Conservation (phyloP, 1,140 invertebrate genomes). For the Drosophila sulfurigaster region DNA sequence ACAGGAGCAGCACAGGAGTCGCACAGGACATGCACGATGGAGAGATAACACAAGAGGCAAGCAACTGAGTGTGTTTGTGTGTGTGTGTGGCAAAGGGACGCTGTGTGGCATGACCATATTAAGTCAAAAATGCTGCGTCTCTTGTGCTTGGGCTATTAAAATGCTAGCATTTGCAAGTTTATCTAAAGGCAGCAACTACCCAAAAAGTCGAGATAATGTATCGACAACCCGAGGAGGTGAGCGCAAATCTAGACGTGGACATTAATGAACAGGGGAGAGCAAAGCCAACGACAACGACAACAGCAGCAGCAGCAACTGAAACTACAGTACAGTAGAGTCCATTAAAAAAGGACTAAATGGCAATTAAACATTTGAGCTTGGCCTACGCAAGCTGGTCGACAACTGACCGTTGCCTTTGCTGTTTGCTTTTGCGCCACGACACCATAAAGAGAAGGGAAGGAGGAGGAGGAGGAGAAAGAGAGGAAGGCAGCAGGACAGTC, state of each 20-base stretch:
- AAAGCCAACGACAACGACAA: background rate
- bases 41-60: slow-evolving; percentile 38
- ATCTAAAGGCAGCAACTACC: slow-evolving; percentile 53
- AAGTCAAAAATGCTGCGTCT: slow-evolving; percentile 72
- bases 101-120: slow-evolving; percentile 52
- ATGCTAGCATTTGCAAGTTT: slow-evolving; percentile 80
- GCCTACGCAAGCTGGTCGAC: slow-evolving; percentile 25
- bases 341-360: slow-evolving; percentile 84
- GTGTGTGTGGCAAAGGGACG: slow-evolving; percentile 1
- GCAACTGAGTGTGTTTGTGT: background rate
- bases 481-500: slow-evolving; percentile 6
- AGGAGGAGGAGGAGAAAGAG: background rate
- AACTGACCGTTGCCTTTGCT: slow-evolving; percentile 32
- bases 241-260: slow-evolving; percentile 72
- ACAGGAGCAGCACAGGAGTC: slow-evolving; percentile 11
- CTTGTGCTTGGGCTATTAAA: slow-evolving; percentile 60
- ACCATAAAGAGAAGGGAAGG: background rate
- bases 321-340: slow-evolving; percentile 62
- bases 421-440: slow-evolving; percentile 3
- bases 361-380: slow-evolving; percentile 78
- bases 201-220: slow-evolving; percentile 49
- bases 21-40: slow-evolving; percentile 36
- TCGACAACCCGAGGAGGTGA: slow-evolving; percentile 70
- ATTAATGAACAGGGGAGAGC: slow-evolving; percentile 62
- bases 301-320: background rate